phyloP scores from a whole-genome alignment of 2,113 vertebrate genomes.

The Periophthalmodon schlosseri region DNA sequence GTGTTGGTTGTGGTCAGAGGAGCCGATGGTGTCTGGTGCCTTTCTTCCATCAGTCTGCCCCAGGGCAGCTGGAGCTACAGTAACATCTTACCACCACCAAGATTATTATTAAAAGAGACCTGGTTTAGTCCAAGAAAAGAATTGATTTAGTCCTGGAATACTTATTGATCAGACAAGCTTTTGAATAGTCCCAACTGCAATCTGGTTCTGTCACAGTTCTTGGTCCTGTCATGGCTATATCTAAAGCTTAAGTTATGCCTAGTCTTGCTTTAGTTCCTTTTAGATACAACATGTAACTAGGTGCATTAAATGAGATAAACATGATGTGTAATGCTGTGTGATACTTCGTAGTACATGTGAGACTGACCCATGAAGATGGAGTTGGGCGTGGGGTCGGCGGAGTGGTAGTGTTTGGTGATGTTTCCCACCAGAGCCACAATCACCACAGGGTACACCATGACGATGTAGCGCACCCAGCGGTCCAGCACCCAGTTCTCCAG shows the following conservation, averaged over 20 bases:
- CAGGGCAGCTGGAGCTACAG: no score
- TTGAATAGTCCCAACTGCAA: background rate
- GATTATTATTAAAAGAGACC: no score
- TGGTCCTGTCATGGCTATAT: background rate
- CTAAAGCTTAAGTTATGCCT: background rate
- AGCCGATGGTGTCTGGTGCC: no score
- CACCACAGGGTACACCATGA: constrained; percentile 79
- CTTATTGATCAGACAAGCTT: background rate
- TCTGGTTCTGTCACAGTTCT: no score
- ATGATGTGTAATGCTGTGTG: no score
- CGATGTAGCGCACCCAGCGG: constrained; percentile 79
- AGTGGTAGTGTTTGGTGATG: constrained; percentile 46
- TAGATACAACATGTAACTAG: no score
- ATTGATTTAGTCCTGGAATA: background rate
- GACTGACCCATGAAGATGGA: constrained; percentile 77
- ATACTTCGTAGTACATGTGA: constrained; percentile 9
- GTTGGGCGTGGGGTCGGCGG: constrained; percentile 58
- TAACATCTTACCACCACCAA: no score
- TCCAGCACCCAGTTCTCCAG: constrained; percentile 82
- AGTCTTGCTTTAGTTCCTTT: no score
- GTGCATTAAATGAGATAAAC: no score
- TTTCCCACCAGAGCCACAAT: constrained; percentile 77
- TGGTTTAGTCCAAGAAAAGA: no score
- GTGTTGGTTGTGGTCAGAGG: no score
- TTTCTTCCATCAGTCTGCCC: no score